These are phyloP conservation scores for Caenorhabditis sp. DNA, from an alignment of 2,888 invertebrate species.

Conservation along the genomic window DNA sequence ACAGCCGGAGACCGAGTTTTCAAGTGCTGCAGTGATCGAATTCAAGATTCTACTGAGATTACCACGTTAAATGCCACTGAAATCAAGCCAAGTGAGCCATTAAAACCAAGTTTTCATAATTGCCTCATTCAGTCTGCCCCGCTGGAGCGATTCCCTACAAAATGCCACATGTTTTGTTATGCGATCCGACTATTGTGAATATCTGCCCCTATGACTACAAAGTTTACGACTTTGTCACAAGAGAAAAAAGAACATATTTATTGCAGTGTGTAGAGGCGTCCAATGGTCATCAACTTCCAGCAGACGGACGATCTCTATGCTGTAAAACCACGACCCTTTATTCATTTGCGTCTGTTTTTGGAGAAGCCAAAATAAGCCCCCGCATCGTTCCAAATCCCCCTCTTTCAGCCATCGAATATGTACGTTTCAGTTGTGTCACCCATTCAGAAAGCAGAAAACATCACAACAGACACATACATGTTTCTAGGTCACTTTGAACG, in stretches of 20 bases:
- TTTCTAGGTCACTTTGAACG: constrained; percentile 69
- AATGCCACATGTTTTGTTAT: constrained; percentile 70
- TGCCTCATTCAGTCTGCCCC: constrained; percentile 65
- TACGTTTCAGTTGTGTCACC: constrained; percentile 34
- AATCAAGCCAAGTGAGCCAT: constrained; percentile 65
- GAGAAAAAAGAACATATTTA: neutral
- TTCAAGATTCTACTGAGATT: constrained; percentile 68
- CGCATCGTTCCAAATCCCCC: constrained; percentile 70
- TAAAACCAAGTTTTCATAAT: too few species aligned
- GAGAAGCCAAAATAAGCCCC: constrained; percentile 67
- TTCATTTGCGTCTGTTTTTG: constrained; percentile 70
- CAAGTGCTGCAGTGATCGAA: constrained; percentile 71
- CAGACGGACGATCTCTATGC: constrained; percentile 68
- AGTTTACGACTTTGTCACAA: constrained; percentile 14
- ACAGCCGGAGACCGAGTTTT: constrained; percentile 57
- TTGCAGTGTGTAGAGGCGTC: constrained; percentile 71
- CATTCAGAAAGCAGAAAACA: too few species aligned
- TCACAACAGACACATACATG: neutral
- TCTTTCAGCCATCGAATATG: constrained; percentile 70
- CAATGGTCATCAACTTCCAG: constrained; percentile 67
- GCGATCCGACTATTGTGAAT: constrained; percentile 72
- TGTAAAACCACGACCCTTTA: constrained; percentile 72
- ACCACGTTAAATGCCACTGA: constrained; percentile 58
- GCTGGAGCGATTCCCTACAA: constrained; percentile 70
- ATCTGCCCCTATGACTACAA: constrained; percentile 72